Evolutionary conservation across 2,797 vertebrate species (phyloP).

Genomic region (Syncerus caffer): DNA sequence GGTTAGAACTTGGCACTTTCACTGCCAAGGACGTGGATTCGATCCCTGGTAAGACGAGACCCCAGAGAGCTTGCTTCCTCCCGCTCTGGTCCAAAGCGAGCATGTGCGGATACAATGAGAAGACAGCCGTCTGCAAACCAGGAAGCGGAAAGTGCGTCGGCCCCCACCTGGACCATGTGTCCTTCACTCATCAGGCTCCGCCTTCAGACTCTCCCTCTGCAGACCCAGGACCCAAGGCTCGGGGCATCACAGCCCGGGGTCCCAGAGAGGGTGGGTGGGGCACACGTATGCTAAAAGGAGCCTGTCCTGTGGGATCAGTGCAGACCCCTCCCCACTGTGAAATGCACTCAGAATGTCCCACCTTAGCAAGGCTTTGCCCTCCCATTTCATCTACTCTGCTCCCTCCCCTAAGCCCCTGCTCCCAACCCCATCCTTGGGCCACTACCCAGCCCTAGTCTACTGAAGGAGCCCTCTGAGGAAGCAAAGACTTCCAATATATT

Average conservation of each 20-base stretch:
- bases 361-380: not conserved
- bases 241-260: not conserved
- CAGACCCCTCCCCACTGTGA: not conserved
- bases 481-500: not conserved
- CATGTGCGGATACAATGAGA: not conserved
- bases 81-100: not conserved
- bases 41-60: not conserved
- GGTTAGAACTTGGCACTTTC: not conserved
- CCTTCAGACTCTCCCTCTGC: not conserved
- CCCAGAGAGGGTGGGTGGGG: not conserved
- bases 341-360: not conserved
- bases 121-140: not conserved
- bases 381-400: not conserved
- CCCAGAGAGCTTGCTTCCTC: not conserved
- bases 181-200: not conserved
- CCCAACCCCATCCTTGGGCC: not conserved
- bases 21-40: not conserved
- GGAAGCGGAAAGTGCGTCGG: accelerated
- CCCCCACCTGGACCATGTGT: accelerated
- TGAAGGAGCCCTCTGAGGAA: not conserved
- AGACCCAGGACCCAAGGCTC: not conserved
- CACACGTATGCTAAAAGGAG: not conserved
- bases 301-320: not conserved
- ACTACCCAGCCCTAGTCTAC: not conserved
- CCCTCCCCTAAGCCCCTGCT: accelerated